Evolutionary conservation across 2,113 vertebrate genomes (phyloP), one percentile per base, ranked within the genome.

Genomic region (Puffinus mauretanicus): DNA sequence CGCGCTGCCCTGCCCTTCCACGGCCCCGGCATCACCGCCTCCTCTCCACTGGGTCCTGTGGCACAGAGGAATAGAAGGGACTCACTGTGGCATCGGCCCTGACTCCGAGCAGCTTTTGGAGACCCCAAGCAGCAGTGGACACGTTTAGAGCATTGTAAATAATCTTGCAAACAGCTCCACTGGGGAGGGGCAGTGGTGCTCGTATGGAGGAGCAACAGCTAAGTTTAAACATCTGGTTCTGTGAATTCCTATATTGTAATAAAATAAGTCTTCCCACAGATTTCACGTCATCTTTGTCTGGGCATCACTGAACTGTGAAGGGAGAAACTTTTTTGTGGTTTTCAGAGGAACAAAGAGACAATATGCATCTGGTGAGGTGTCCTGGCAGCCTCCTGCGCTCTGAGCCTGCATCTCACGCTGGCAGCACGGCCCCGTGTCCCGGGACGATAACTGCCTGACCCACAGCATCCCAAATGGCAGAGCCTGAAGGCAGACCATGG

Each of bases 231-330:
- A 96, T 95, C 96, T 97, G 96, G 91, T 91, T 88, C 91, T 87
- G 70, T 70, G 89, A 80, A 96, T 97, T 97, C 94, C 94, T 90
- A 73, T 93, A 93, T 44, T 82, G 91, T 66, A 96, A 97, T 95
- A 96, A 97, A 96, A 90, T 51, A 82, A 95, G 42, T 87, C 93
- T 96, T 95, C 75, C 91, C 89, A 82, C 93, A 95, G 94, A 95
- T 90, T 94, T 94, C 96, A 95, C 94, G 52, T 97, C 93, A 94
- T 93, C 91, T 94, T 91, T 90, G 96, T 94, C 94, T 93, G 91
- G 89, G 84, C 93, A 95, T 76, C 82, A 21, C 89, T 88, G 94
- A 96, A 85, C 93, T 94, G 95, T 91, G 89, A 93, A 94, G 75
- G 75, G 91, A 86, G 91, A 91, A 94, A 66, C 58, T 72, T 61